These are phyloP conservation scores for Himalopsyche kuldschensis DNA, from an alignment of 2,888 invertebrate species.

Conservation along the genomic window DNA sequence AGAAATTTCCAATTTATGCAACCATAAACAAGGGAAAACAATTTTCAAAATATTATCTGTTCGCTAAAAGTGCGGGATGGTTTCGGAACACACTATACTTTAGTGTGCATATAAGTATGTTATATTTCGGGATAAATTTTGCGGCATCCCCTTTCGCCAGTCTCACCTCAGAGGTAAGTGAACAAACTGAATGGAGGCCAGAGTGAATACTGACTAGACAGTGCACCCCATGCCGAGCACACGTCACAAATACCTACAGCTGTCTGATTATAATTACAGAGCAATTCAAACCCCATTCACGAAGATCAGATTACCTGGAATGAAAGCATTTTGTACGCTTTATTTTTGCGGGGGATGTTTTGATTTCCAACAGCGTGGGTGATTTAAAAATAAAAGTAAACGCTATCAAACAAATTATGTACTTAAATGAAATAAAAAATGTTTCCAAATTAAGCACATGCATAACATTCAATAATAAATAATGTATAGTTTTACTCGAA, in stretches of 20 bases:
- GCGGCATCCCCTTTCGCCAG: not conserved
- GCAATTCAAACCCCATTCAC: constrained; percentile 33
- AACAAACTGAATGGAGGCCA: constrained; percentile 3
- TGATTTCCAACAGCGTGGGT: not conserved
- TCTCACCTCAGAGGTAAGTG: constrained; percentile 5
- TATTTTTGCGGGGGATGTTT: constrained; percentile 1
- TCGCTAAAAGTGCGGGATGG: no score
- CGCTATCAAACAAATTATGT: not conserved
- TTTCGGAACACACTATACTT: no score
- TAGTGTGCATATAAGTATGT: not conserved
- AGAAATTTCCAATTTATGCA: no score
- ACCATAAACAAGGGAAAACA: no score
- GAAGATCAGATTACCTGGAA: constrained; percentile 38
- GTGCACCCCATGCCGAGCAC: not conserved
- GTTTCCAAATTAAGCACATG: no score
- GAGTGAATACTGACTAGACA: constrained; percentile 1
- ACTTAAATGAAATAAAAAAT: no score
- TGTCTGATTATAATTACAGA: constrained; percentile 37
- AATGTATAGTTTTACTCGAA: no score
- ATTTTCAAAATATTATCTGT: no score
- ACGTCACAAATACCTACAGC: constrained; percentile 10
- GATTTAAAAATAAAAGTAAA: not conserved
- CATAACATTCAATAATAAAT: no score
- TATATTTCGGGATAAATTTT: not conserved
- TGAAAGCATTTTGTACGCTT: constrained; percentile 21